Evolutionary conservation across 2,113 vertebrate genomes (phyloP).

Genomic region (Pituophis catenifer): DNA sequence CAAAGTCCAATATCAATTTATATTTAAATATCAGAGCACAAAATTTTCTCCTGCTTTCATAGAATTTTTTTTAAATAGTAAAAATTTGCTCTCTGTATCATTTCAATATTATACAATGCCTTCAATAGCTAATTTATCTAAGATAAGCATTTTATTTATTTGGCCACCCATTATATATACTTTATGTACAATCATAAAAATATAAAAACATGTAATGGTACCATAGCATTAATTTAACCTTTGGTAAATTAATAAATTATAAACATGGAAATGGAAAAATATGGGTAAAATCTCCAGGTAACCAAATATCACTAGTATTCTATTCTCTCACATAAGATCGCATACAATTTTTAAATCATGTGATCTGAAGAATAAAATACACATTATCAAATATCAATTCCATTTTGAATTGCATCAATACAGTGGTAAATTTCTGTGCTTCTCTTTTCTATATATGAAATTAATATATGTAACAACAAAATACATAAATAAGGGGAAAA

Average conservation of each 20-base stretch:
- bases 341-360: neutral
- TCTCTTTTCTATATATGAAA: too few relatives aligned
- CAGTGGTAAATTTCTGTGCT: too few relatives aligned
- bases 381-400: too few relatives aligned
- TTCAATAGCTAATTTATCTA: slow-evolving; percentile 22
- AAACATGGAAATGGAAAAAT: neutral
- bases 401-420: too few relatives aligned
- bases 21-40: neutral
- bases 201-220: neutral
- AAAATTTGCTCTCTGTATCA: slow-evolving; percentile 16
- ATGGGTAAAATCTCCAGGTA: neutral
- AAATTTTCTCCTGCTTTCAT: neutral
- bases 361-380: too few relatives aligned
- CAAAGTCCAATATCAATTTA: neutral
- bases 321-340: neutral
- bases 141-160: neutral
- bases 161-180: neutral
- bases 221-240: neutral
- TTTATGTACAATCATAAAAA: neutral
- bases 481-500: too few relatives aligned
- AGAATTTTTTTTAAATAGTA: neutral
- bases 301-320: neutral
- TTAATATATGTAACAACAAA: too few relatives aligned
- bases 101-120: slow-evolving; percentile 47
- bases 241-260: neutral